Evolutionary conservation across 2,888 invertebrate genomes (phyloP).

Genomic region (Ernsta delagoae): DNA sequence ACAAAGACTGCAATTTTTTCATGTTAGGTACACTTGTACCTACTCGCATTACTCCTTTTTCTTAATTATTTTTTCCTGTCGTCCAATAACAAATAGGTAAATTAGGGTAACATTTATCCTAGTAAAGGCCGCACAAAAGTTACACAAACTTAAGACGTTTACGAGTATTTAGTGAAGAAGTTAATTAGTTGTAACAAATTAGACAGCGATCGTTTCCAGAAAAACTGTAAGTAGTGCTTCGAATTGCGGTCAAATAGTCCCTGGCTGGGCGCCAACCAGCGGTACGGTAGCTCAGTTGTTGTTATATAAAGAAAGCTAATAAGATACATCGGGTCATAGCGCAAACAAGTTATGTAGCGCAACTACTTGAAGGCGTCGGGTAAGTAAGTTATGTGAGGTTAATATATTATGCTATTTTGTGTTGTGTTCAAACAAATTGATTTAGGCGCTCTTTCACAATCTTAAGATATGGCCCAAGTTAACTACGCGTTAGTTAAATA

Average conservation of each 20-base stretch:
- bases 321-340: not conserved
- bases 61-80: no score
- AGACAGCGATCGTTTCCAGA: slow-evolving; percentile 36
- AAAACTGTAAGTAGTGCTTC: slow-evolving; percentile 31
- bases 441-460: no score
- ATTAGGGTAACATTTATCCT: not conserved
- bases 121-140: slow-evolving; percentile 2
- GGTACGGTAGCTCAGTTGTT: slow-evolving; percentile 30
- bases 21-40: no score
- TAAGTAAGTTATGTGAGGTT: not conserved
- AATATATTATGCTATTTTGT: no score
- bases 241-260: slow-evolving; percentile 35
- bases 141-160: slow-evolving; percentile 23
- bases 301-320: slow-evolving; percentile 25
- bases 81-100: no score
- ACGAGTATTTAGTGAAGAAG: slow-evolving; percentile 31
- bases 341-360: slow-evolving; percentile 1
- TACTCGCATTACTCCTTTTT: no score
- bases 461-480: no score
- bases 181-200: slow-evolving; percentile 34
- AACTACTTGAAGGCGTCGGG: not conserved
- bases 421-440: no score
- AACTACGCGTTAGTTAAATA: no score
- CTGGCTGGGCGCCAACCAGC: slow-evolving; percentile 35
- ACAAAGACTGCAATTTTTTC: not conserved